Evolutionary conservation across 2,888 invertebrate species (phyloP), one percentile per base, ranked within the genome.

Genomic region (Dicyrtoma fusca): DNA sequence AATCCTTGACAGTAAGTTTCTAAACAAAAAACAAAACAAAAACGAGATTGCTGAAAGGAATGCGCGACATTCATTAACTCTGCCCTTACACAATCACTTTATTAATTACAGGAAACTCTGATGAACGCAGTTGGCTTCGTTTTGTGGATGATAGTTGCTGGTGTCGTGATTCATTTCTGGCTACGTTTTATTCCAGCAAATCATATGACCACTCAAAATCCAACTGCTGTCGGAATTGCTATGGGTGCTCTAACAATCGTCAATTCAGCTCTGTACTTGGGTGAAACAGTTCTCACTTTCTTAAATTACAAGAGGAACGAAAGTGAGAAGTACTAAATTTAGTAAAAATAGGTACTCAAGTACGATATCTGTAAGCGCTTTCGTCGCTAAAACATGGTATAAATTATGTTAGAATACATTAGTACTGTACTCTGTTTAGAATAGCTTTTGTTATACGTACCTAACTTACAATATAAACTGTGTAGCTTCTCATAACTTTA

Each of bases 121-220:
- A 94, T 94, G 94, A 94, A 94, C 84, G 90, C 93, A 80, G 88
- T 92, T 65, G 93, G 93, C 0, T 89, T 91, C 77, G 89, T 94
- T 84, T 85, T 94, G 86, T 94, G 92, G 89, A 86, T 94, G 17
- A 91, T 92, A 0, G 91, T 92, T 57, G 94, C 93, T 1, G 93
- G 91, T 0, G 92, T 92, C 25, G 93, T 93, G 0, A 86, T 94
- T 21, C 93, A 94, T 84, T 94, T 94, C 85, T 94, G 94, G 93
- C 89, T 90, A 73, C 93, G 94, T 0, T 94, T 92, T 85, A 77
- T 78, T 59, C 89, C 91, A 84, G 88, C 89, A 19, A 92, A 92
- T 82, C 89, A 93, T 82, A 91, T 91, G 82, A 34, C 3, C 3
- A 85, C 89, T 74, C 88, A 89, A 80, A 89, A 90, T 1, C 88